Conservation (phyloP, 2,888 invertebrate genomes). For the Acronicta leporina region DNA sequence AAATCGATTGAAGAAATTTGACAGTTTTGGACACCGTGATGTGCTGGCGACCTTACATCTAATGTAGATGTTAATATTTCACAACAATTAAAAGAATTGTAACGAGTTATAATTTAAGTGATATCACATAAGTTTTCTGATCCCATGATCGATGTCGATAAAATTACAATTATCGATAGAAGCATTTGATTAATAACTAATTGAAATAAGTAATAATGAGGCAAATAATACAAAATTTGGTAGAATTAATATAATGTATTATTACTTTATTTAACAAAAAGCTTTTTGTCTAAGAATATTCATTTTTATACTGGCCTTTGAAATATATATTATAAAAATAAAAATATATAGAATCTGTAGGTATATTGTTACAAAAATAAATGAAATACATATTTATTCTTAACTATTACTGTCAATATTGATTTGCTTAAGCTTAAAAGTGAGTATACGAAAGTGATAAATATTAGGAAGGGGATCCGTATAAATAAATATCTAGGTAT, state of each 20-base stretch:
- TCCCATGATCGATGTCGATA: too few relatives aligned
- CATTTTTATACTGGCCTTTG: constrained; percentile 36
- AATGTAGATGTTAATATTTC: constrained; percentile 15
- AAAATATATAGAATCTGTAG: constrained; percentile 1
- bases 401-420: constrained; percentile 28
- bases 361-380: constrained; percentile 13
- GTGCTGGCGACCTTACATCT: too few relatives aligned
- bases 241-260: not conserved
- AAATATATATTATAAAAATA: constrained; percentile 16
- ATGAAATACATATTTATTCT: constrained; percentile 34
- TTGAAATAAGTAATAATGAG: too few relatives aligned
- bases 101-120: too few relatives aligned
- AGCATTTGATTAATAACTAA: not conserved
- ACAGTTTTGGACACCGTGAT: too few relatives aligned
- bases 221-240: too few relatives aligned
- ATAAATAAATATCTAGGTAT: constrained; percentile 7
- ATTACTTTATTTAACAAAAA: not conserved
- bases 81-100: not conserved
- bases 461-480: constrained; percentile 27
- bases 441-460: constrained; percentile 53
- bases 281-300: not conserved
- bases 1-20: too few relatives aligned
- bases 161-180: not conserved
- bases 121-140: too few relatives aligned
- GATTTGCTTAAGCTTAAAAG: constrained; percentile 48